A percentile compares a stretch with the other conserved stretches of the same genome.
Conservation (phyloP, 2,113 vertebrate genomes). For the Mesitornis unicolor region DNA sequence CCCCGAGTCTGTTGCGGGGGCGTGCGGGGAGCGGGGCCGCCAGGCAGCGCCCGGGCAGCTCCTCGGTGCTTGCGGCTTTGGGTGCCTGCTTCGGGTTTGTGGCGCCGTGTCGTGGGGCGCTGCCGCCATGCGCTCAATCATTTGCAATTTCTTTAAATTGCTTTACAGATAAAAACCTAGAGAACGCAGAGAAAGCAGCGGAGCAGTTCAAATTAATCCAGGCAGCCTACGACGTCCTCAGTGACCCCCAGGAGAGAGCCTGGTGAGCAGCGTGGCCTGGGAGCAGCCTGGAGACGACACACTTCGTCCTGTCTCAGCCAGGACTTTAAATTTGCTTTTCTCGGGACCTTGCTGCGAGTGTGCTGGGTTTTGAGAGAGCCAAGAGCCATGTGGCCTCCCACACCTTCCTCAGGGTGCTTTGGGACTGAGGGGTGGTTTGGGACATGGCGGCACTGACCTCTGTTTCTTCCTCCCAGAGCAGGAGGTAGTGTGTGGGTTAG, state of each 20-base stretch:
- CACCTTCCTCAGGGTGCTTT: accelerated
- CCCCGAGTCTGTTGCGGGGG: not conserved
- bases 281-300: not conserved
- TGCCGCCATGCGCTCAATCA: not conserved
- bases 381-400: accelerated
- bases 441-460: accelerated
- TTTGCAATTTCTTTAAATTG: not conserved
- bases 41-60: not conserved
- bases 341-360: accelerated
- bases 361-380: accelerated
- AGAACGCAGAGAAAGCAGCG: conserved; percentile 87
- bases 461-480: not conserved
- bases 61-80: not conserved
- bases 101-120: not conserved
- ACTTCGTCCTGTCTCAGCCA: accelerated
- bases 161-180: conserved; percentile 91
- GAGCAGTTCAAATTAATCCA: conserved; percentile 96
- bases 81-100: too few relatives aligned
- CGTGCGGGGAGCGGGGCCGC: not conserved
- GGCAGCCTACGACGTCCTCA: conserved; percentile 93
- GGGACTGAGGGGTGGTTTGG: too few relatives aligned
- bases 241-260: conserved; percentile 94
- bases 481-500: accelerated
- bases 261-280: conserved; percentile 73
- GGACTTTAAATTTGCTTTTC: not conserved